Evolutionary conservation across 2,888 invertebrate genomes (phyloP).

Genomic region (Lithosia quadra): DNA sequence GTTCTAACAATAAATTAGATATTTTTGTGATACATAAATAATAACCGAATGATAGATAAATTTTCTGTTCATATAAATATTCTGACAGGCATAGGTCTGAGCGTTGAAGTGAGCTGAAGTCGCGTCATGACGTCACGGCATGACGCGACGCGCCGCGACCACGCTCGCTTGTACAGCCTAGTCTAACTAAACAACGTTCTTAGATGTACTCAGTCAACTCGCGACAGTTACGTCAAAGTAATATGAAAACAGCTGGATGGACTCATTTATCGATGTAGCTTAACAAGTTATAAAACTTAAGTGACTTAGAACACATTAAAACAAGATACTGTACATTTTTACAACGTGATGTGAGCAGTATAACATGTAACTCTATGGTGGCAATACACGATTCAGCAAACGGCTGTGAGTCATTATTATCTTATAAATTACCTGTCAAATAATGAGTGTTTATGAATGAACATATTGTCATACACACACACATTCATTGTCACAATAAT

Average conservation of each 20-base stretch:
- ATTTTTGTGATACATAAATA: slow-evolving; percentile 74
- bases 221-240: slow-evolving; percentile 24
- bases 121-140: slow-evolving; percentile 13
- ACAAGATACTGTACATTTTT: slow-evolving; percentile 33
- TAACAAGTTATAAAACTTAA: slow-evolving; percentile 33
- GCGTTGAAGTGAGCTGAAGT: slow-evolving; percentile 59
- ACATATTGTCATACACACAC: slow-evolving; percentile 1
- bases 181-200: slow-evolving; percentile 29
- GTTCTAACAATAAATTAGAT: slow-evolving; percentile 66
- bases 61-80: slow-evolving; percentile 64
- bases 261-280: slow-evolving; percentile 34
- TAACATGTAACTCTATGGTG: slow-evolving; percentile 23
- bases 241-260: slow-evolving; percentile 29
- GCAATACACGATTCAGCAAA: slow-evolving; percentile 20
- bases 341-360: slow-evolving; percentile 32
- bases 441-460: neutral
- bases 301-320: slow-evolving; percentile 35
- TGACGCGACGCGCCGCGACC: slow-evolving; percentile 19
- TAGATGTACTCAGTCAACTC: slow-evolving; percentile 31
- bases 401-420: neutral
- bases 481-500: neutral
- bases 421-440: slow-evolving; percentile 2
- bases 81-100: slow-evolving; percentile 60
- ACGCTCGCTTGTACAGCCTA: slow-evolving; percentile 32
- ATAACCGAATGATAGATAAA: slow-evolving; percentile 70